Base-by-base conservation (phyloP, 1,140 invertebrate genomes). In the Drosophila pachea region DNA sequence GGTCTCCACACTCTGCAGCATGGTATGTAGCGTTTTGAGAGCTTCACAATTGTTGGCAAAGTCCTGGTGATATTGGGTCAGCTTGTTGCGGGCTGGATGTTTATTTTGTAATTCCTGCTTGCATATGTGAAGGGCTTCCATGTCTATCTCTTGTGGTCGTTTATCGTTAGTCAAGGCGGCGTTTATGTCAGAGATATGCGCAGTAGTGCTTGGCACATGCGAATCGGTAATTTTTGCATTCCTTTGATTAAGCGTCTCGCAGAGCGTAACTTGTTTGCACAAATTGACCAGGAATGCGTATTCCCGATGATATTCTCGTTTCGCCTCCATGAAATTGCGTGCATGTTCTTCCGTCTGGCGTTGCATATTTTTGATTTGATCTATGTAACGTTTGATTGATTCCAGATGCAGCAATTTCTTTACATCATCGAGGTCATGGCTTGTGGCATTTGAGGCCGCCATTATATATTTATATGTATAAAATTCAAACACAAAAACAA, bases 301-400 rank as follows among this genome's bases (percentile, higher is more conserved):
- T 5, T 71, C 55, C 3, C 29, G 38, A 7, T 58, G 22, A 63
- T 88, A 88, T n/a, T 88, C 74, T 5, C 16, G 45, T 14, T 82
- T 84, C 8, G 35, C 35, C 4, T 82, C 73, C 2, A 54, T n/a
- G 62, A 63, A 87, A 4, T 53, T 33, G 3, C 73, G 71, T 3
- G 50, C 54, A 22, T 81, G 63, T n/a, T 88, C 82, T 12, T 88
- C 76, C 12, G 88, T 69, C 29, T 88, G 77, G 8, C 77, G 82
- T 4, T 68, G 56, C n/a, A 87, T 36, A 16, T 78, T 72, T 1
- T 55, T 73, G 3, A 38, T 33, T 12, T 84, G 71, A 0, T 88
- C 86, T 0, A n/a, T 38, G n/a, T 72, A 76, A 5, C 86, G 87
- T 8, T 73, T 73, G 4, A 74, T 22, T 4, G 74, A 62, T 40